These are phyloP conservation scores for Brenthis hecate DNA, from an alignment of 2,888 invertebrate species.

Conservation along the genomic window DNA sequence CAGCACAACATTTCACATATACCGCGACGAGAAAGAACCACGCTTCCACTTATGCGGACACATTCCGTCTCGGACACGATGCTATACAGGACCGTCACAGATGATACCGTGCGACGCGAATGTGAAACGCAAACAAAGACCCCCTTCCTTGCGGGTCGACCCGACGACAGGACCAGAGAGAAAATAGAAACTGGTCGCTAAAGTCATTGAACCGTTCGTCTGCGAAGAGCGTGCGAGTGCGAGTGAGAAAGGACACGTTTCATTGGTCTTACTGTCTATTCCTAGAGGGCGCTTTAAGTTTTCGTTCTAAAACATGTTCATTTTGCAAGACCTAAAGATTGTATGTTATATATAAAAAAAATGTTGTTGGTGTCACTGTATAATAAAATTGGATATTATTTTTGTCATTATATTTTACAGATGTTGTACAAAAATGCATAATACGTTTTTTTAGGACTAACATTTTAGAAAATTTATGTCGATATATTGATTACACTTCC, in stretches of 20 bases:
- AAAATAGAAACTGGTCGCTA: constrained; percentile 81
- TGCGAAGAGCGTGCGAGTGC: constrained; percentile 62
- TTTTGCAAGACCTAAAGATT: constrained; percentile 54
- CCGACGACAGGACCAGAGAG: constrained; percentile 80
- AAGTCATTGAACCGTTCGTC: constrained; percentile 81
- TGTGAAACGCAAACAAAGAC: constrained; percentile 82
- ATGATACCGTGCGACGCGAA: constrained; percentile 76
- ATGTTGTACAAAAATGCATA: no score
- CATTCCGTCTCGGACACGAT: constrained; percentile 78
- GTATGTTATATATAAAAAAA: neutral
- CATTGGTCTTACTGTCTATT: constrained; percentile 37
- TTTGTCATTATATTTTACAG: no score
- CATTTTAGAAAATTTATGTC: no score
- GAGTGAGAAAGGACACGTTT: constrained; percentile 62
- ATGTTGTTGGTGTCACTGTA: no score
- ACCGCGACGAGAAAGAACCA: constrained; percentile 78
- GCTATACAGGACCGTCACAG: constrained; percentile 65
- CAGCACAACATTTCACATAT: constrained; percentile 76
- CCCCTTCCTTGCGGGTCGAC: constrained; percentile 70
- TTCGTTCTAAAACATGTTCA: constrained; percentile 37
- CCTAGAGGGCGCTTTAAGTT: constrained; percentile 58
- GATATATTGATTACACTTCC: no score
- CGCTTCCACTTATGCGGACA: constrained; percentile 79
- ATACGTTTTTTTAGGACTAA: no score
- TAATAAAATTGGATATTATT: no score